Conservation (phyloP, 2,113 vertebrate genomes). For the Falco punctatus region DNA sequence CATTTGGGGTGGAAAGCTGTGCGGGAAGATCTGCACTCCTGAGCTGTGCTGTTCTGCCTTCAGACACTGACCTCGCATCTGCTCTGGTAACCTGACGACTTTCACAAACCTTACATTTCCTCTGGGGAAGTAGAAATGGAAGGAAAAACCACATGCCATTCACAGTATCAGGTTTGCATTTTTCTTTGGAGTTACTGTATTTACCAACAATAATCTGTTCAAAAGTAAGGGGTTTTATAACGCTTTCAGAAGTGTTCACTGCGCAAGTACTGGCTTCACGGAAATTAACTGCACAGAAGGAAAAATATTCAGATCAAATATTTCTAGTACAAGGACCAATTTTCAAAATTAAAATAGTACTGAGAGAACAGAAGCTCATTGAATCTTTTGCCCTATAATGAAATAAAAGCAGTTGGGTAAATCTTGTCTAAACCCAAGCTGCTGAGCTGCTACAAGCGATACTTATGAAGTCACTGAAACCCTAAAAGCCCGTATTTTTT, state of each 20-base stretch:
- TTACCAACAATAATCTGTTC: constrained; percentile 17
- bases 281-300: constrained; percentile 62
- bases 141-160: constrained; percentile 47
- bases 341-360: background rate
- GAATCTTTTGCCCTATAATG: background rate
- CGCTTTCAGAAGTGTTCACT: background rate
- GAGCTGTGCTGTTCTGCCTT: background rate
- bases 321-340: background rate
- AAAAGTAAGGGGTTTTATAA: constrained; percentile 4
- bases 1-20: background rate
- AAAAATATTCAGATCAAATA: background rate
- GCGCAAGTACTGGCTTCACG: constrained; percentile 11
- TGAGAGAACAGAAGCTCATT: background rate
- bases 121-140: background rate
- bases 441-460: background rate
- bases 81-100: background rate
- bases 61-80: background rate
- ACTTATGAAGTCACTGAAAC: background rate
- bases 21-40: background rate
- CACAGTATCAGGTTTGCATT: background rate
- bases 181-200: constrained; percentile 47
- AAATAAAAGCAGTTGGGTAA: background rate
- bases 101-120: background rate
- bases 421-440: background rate
- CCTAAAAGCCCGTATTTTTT: background rate